Evolutionary conservation across 53 echinoderm and acorn worm genomes (phyloP), one percentile per base, ranked within the genome.

Genomic region (Pentamera pediparva): DNA sequence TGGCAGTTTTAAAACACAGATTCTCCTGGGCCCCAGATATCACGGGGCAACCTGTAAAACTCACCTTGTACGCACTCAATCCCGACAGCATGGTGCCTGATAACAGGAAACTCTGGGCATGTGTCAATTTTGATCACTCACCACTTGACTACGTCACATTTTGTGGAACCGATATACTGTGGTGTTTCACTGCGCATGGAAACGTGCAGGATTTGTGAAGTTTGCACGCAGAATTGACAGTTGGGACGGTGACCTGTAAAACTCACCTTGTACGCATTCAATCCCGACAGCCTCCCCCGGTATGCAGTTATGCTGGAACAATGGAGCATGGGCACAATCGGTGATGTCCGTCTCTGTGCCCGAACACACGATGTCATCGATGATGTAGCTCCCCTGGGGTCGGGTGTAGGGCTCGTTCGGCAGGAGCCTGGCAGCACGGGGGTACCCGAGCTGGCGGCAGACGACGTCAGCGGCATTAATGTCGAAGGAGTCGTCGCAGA

Each of bases 341-440:
- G 59, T 47, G 28, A 76, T 35, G 45, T 22, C 27, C 4, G 19
- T 21, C 61, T 76, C 76, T 18, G 47, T 37, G 13, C 76, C 76
- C 11, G 60, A 30, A 39, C 76, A 76, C 4, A 60, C 39, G 1
- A 76, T 45, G 32, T 76, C 76, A 76, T 76, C 76, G 9, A 76
- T 31, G n/a, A 62, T 2, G 6, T 62, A 76, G 12, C 26, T 40
- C 4, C 17, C 31, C 9, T 49, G 28, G 19, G 32, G 32, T 43
- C 15, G 18, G 11, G 18, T 51, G 21, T 28, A 70, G 12, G 49
- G 50, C 18, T 28, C 30, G 1, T 20, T 20, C 6, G 35, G 19
- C 52, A 50, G 12, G 18, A 70, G 33, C 32, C 20, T 70, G 18
- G 43, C 49, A 18, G 70, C 70, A 15, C 13, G 30, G 70, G 33